Conservation (phyloP, 2,113 vertebrate genomes). For the Psittacula cyanocephala region DNA sequence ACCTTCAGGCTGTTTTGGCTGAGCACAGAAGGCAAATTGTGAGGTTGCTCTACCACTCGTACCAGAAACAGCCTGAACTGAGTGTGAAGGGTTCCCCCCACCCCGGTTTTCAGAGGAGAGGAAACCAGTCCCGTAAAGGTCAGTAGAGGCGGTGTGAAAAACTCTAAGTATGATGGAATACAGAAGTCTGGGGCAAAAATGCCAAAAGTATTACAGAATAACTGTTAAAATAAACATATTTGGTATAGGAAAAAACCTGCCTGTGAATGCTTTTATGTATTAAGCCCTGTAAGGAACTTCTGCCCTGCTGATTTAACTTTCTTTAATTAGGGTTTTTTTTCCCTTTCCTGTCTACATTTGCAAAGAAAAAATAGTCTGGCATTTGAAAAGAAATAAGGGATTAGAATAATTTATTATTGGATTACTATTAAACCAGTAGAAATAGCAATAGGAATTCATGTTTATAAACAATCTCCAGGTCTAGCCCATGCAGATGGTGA, state of each 20-base stretch:
- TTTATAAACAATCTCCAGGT: neutral
- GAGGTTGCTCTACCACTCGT: neutral
- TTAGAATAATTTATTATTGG: conserved; percentile 2
- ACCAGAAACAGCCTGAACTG: neutral
- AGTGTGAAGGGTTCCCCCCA: rapidly evolving
- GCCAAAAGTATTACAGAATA: neutral
- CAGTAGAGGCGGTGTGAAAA: neutral
- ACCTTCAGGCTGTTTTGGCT: neutral
- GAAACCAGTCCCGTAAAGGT: neutral
- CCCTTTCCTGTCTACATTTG: neutral
- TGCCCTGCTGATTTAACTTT: neutral
- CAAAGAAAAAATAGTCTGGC: neutral
- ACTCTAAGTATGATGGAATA: neutral
- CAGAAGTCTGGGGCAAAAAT: neutral
- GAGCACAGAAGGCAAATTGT: neutral
- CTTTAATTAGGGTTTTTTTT: neutral
- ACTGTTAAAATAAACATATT: neutral
- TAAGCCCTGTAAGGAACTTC: neutral
- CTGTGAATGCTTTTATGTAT: neutral
- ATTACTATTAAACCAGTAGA: neutral
- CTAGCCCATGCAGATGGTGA: neutral
- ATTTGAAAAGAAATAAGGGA: neutral
- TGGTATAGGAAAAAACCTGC: neutral
- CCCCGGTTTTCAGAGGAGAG: neutral
- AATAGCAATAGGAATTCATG: neutral